These are phyloP conservation scores for Aspidiotus rigidus DNA, from an alignment of 2,888 invertebrate genomes.

Conservation along the genomic window DNA sequence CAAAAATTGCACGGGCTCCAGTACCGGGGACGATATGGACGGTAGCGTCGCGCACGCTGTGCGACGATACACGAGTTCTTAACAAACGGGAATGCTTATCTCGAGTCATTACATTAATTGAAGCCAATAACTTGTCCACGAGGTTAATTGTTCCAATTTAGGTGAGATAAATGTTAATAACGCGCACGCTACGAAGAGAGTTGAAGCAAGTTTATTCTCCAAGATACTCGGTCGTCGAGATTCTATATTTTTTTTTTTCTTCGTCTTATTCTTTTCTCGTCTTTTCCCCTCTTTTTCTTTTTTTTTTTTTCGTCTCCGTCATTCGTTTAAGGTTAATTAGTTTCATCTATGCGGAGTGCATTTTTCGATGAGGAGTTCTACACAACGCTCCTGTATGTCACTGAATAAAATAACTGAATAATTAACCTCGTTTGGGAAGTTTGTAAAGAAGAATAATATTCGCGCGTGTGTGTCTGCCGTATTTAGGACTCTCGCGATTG, in stretches of 20 bases:
- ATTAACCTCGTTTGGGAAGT: neutral
- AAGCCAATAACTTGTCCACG: conserved; percentile 24
- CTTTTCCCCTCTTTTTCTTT: neutral
- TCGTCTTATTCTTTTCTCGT: conserved; percentile 1
- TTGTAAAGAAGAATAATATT: no score
- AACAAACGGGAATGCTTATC: neutral
- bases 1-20: no score
- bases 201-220: neutral
- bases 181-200: neutral
- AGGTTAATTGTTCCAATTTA: conserved; percentile 32
- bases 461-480: no score
- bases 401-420: neutral
- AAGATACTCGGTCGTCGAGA: neutral
- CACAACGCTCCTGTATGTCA: neutral
- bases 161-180: conserved; percentile 30
- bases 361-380: neutral
- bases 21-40: no score
- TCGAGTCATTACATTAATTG: conserved; percentile 15
- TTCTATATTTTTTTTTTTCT: neutral
- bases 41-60: no score
- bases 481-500: no score
- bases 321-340: neutral
- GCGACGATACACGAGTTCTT: no score
- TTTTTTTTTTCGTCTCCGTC: neutral
- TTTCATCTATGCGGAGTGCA: neutral